A percentile compares a stretch with the other conserved stretches of the same genome.
phyloP scores from a whole-genome alignment of 2,797 vertebrate genomes.

The Falco cherrug region DNA sequence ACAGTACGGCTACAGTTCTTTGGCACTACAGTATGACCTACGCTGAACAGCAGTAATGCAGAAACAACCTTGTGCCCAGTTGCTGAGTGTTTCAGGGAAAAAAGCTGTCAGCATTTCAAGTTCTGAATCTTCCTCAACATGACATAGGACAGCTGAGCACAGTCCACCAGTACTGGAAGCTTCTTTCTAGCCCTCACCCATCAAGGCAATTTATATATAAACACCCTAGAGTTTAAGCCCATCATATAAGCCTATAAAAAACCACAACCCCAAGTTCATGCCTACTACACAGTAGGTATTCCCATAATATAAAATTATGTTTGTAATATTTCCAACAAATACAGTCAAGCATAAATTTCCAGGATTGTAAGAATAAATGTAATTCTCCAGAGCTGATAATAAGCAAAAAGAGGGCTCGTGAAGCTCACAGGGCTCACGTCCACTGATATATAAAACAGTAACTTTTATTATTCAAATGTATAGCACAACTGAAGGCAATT shows the following conservation, averaged over 20 bases:
- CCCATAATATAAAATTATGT: not conserved
- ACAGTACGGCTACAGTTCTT: not conserved
- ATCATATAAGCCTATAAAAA: not conserved
- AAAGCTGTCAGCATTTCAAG: not conserved
- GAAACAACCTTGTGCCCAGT: not conserved
- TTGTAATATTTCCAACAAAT: not conserved
- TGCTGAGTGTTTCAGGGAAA: not conserved
- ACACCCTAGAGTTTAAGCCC: not conserved
- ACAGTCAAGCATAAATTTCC: not conserved
- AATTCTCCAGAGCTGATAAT: not conserved
- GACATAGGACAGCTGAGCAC: not conserved
- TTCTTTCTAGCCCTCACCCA: not conserved
- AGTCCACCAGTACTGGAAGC: not conserved
- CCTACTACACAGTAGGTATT: not conserved
- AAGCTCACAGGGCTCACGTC: not conserved
- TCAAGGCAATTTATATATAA: not conserved
- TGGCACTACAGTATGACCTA: not conserved
- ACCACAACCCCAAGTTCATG: not conserved
- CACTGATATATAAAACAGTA: not conserved
- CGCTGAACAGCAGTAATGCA: not conserved
- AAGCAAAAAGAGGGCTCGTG: not conserved
- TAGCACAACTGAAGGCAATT: not conserved
- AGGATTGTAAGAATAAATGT: not conserved
- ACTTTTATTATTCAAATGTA: not conserved
- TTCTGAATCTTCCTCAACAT: not conserved